Percentiles rank a stretch among this genome's conserved stretches.
Conservation (phyloP, 2,113 vertebrate genomes). For the Epinephelus fuscoguttatus region DNA sequence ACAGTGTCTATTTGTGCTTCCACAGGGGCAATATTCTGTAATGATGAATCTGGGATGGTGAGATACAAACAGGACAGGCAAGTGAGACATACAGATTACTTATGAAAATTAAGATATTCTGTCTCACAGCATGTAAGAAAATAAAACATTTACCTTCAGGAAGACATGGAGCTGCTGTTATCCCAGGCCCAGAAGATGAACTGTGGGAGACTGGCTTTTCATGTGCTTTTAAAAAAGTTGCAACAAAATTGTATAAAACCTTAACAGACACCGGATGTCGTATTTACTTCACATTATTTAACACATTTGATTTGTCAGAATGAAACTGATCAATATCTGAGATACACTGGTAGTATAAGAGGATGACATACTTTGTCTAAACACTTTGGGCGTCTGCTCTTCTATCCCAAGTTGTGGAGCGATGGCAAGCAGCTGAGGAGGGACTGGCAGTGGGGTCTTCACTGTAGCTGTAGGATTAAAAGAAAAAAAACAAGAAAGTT, state of each 20-base stretch:
- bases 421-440: constrained; percentile 15
- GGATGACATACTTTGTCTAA: not conserved
- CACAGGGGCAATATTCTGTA: not conserved
- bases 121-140: not conserved
- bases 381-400: not conserved
- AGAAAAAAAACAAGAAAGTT: not conserved
- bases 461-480: not conserved
- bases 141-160: not conserved
- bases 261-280: too few species aligned
- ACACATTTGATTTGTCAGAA: not conserved
- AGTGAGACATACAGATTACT: not conserved
- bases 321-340: not conserved
- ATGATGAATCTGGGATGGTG: not conserved
- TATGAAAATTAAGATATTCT: not conserved
- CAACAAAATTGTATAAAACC: too few species aligned
- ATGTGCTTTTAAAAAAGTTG: not conserved
- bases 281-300: not conserved
- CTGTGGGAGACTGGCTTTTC: too few species aligned
- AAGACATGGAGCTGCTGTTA: not conserved
- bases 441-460: constrained; percentile 3
- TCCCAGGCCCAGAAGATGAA: not conserved
- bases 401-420: not conserved
- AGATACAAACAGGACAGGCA: not conserved
- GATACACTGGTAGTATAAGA: not conserved
- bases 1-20: not conserved